Base-by-base conservation (phyloP, 2,888 invertebrate species). In the Agonopterix alstromeriana region DNA sequence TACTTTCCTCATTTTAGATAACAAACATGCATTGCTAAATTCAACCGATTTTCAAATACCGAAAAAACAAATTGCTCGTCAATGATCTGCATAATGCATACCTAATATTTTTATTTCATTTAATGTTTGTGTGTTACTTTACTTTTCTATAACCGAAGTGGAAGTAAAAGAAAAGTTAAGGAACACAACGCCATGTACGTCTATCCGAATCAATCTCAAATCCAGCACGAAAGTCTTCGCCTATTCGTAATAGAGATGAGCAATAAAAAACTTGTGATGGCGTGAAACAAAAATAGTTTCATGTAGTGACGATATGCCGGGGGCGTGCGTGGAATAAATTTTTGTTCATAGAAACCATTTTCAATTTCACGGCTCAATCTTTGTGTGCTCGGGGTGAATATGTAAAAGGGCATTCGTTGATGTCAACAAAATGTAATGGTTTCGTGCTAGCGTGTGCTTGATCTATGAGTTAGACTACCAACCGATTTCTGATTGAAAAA, bases 331-430 rank as follows among this genome's bases (percentile, higher is more conserved):
- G 55, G 84, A 85, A 87, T 87, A 86, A 70, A 81, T 80, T 86
- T 82, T 83, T 82, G 83, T 80, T 80, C 81, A 85, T 84, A 79
- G 83, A 79, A 85, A 83, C 80, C 80, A 85, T 85, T 86, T 87
- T 85, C 86, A 86, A 86, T 87, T 87, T 85, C 81, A 87, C 80
- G 81, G 82, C 83, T 86, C 86, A 87, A 86, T 87, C 85, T 85
- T 84, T 86, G 82, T 83, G 76, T 82, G 83, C 77, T 79, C 79
- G 82, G 82, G 80, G 82, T 82, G 84, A 84, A 87, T 87, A 84
- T 84, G 80, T 85, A 83, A 84, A 83, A 80, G 77, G 82, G 79
- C 82, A 83, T 82, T 82, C 81, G 81, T 85, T 82, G 84, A 75
- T 83, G 85, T 84, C 83, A 86, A 86, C 81, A 83, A 77, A 83